Percentiles rank a stretch among this genome's conserved stretches.
Evolutionary conservation across 64 coral and sea anemone species (phyloP).

Genomic region (Hydrozoanthus tunicans): DNA sequence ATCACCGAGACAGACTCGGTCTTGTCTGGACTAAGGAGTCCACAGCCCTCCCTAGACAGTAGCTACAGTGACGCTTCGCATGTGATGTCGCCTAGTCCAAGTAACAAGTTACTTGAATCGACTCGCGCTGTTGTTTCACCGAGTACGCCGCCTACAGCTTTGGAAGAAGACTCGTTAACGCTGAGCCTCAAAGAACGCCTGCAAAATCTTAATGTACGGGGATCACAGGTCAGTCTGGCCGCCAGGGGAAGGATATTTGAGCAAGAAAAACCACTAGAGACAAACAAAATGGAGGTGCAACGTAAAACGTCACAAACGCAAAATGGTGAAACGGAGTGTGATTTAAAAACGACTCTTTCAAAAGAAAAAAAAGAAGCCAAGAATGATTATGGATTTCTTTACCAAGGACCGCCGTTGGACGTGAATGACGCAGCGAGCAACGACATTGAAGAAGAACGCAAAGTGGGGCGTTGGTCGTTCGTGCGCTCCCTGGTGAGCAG

Average conservation of each 20-base stretch:
- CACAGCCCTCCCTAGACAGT: conserved; percentile 23
- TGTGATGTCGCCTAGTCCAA: conserved; percentile 1
- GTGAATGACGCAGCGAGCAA: neutral
- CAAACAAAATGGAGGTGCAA: neutral
- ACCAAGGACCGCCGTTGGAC: conserved; percentile 25
- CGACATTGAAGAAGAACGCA: neutral
- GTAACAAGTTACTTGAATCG: conserved; percentile 18
- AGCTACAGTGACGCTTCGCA: conserved; percentile 31
- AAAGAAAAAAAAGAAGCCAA: neutral
- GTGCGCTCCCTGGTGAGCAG: conserved; percentile 46
- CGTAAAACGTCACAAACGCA: neutral
- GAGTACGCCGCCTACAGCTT: neutral
- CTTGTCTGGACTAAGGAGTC: conserved; percentile 58
- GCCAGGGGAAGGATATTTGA: conserved; percentile 61
- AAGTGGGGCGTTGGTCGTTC: conserved; percentile 19
- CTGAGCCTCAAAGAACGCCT: conserved; percentile 61
- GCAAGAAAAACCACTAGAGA: neutral
- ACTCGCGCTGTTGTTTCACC: neutral
- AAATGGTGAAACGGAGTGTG: neutral
- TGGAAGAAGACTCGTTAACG: neutral
- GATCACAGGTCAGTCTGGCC: conserved; percentile 38
- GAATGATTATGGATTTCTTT: conserved; percentile 33
- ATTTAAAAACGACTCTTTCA: neutral
- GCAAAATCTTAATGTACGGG: conserved; percentile 58
- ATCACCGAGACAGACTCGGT: conserved; percentile 13